Conservation (phyloP, 23 tunicate genomes). For the Ascidia mentula region DNA sequence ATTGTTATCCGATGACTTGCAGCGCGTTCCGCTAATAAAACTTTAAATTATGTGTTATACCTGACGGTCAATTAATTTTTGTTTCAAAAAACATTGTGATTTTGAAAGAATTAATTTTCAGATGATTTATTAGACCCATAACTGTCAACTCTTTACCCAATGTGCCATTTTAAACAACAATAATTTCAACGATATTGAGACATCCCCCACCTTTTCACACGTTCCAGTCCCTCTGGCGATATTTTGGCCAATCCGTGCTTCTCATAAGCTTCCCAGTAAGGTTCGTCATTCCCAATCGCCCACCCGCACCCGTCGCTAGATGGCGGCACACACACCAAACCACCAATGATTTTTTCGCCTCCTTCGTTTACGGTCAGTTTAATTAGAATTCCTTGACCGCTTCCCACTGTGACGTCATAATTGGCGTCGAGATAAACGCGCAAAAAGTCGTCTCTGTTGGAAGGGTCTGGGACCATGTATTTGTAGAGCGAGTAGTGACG, state of each 20-base stretch:
- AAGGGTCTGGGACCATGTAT: slow-evolving; percentile 59
- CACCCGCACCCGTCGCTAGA: slow-evolving; percentile 76
- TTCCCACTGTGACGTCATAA: slow-evolving; percentile 67
- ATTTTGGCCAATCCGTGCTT: slow-evolving; percentile 52
- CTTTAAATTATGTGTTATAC: too few species aligned
- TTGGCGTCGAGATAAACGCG: slow-evolving; percentile 77
- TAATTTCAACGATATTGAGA: too few species aligned
- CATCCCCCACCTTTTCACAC: slow-evolving; percentile 57
- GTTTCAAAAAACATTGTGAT: too few species aligned
- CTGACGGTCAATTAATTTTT: too few species aligned
- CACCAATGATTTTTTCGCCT: slow-evolving; percentile 54
- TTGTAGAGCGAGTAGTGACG: slow-evolving; percentile 65
- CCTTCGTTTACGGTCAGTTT: slow-evolving; percentile 11
- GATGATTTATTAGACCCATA: too few species aligned
- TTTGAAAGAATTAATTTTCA: too few species aligned
- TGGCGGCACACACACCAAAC: slow-evolving; percentile 73
- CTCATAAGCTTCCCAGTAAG: slow-evolving; percentile 71
- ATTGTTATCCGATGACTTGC: too few species aligned
- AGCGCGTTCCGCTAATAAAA: too few species aligned
- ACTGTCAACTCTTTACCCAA: too few species aligned
- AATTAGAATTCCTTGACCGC: slow-evolving; percentile 51
- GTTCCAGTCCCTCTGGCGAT: slow-evolving; percentile 50
- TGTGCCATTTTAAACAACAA: too few species aligned
- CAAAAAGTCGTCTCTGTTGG: slow-evolving; percentile 46
- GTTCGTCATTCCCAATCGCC: slow-evolving; percentile 60